phyloP scores from a whole-genome alignment of 2,797 vertebrate genomes.

The Tinamus major region DNA sequence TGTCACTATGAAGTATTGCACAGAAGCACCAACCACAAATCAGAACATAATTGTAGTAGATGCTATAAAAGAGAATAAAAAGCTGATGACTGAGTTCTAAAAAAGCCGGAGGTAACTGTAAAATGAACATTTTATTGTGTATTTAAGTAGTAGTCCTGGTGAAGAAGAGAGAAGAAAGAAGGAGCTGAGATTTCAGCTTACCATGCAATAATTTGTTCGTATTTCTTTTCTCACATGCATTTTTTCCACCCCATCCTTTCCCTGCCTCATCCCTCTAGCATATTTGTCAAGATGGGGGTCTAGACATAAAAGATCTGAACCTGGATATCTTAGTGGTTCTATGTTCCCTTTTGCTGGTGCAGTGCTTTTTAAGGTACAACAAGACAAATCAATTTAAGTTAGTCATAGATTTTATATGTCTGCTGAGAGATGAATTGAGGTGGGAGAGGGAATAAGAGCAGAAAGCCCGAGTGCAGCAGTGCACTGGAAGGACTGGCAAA shows the following conservation, averaged over 20 bases:
- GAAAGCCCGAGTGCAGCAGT: neutral
- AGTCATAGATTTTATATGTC: neutral
- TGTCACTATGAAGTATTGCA: neutral
- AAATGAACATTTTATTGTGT: neutral
- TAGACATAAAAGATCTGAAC: neutral
- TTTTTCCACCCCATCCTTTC: neutral
- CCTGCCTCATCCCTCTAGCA: neutral
- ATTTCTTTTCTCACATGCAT: neutral
- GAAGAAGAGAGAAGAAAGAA: neutral
- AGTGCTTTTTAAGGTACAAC: neutral
- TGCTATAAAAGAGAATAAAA: neutral
- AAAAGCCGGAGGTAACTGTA: neutral
- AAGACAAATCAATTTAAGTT: neutral
- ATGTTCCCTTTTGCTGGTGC: neutral
- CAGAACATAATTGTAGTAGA: rapidly evolving
- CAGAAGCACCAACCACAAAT: neutral
- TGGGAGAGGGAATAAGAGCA: neutral
- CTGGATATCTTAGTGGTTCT: neutral
- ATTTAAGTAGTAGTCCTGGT: neutral
- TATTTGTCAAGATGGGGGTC: neutral
- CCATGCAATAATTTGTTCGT: neutral
- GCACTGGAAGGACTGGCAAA: neutral
- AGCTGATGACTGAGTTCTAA: neutral
- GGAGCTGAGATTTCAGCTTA: neutral
- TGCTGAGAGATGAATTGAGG: neutral